phyloP scores from a whole-genome alignment of 1,140 invertebrate species.

The Nilaparvata lugens region DNA sequence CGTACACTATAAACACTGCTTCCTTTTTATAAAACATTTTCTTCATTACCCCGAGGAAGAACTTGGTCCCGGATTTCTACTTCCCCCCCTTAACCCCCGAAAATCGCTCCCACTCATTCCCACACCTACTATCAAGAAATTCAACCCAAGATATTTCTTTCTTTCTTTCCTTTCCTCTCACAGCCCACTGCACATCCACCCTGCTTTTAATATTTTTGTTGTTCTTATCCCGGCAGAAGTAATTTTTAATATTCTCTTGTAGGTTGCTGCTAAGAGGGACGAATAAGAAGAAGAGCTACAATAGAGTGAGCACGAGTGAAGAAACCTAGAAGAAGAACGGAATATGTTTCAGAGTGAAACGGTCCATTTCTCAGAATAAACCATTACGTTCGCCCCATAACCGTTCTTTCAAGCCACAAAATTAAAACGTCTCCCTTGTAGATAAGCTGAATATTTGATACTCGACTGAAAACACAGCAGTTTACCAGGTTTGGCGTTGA shows the following conservation, averaged over 20 bases:
- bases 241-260: constrained; percentile 3
- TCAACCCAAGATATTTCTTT: not conserved
- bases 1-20: constrained; percentile 15
- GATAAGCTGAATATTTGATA: too few species aligned
- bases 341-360: too few species aligned
- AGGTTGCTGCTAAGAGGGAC: not conserved
- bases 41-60: constrained; percentile 12
- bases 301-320: too few species aligned
- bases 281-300: too few species aligned
- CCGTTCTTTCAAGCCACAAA: too few species aligned
- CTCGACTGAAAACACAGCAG: too few species aligned
- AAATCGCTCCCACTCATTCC: not conserved
- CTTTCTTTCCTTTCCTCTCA: not conserved
- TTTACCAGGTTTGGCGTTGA: too few species aligned
- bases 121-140: not conserved
- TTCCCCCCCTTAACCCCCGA: not conserved
- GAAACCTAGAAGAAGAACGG: too few species aligned
- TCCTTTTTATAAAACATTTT: constrained; percentile 20
- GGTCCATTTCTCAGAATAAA: too few species aligned
- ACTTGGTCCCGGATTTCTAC: not conserved
- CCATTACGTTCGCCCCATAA: too few species aligned
- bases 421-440: too few species aligned
- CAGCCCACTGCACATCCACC: too few species aligned
- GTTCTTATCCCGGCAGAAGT: constrained; percentile 1
- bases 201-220: constrained; percentile 1